phyloP scores from a whole-genome alignment of 2,888 invertebrate species.

The Belgica antarctica region DNA sequence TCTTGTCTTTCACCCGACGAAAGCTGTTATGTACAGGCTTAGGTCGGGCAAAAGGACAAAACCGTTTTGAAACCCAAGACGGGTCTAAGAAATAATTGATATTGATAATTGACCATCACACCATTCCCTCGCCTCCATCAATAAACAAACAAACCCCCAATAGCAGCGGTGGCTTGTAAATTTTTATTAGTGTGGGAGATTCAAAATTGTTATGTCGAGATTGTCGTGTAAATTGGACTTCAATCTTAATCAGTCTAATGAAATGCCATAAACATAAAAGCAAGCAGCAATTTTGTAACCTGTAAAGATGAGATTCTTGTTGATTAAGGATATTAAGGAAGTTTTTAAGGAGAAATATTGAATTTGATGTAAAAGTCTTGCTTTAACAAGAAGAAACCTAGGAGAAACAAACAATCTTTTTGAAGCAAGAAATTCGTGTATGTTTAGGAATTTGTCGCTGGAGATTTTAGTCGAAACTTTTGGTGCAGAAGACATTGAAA shows the following conservation, averaged over 20 bases:
- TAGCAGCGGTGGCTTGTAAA: no score
- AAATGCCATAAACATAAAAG: background rate
- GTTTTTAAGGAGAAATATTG: background rate
- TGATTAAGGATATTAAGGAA: constrained; percentile 11
- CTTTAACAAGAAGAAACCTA: background rate
- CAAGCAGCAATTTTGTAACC: background rate
- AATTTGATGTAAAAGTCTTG: background rate
- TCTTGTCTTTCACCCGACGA: background rate
- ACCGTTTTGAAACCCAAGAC: background rate
- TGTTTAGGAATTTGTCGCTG: constrained; percentile 16
- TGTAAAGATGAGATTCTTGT: constrained; percentile 5
- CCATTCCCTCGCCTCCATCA: no score
- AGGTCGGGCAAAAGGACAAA: background rate
- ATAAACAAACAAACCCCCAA: no score
- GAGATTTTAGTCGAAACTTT: no score
- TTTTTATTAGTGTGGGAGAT: no score
- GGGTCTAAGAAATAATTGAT: constrained; percentile 1
- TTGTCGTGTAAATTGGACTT: no score
- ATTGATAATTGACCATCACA: constrained; percentile 1
- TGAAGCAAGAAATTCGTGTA: background rate
- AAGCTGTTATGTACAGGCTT: no score
- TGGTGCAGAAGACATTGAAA: no score
- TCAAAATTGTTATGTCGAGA: no score
- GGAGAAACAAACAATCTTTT: background rate
- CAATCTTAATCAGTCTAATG: background rate